phyloP scores from a whole-genome alignment of 2,797 vertebrate genomes.

The Gambusia yucatana region DNA sequence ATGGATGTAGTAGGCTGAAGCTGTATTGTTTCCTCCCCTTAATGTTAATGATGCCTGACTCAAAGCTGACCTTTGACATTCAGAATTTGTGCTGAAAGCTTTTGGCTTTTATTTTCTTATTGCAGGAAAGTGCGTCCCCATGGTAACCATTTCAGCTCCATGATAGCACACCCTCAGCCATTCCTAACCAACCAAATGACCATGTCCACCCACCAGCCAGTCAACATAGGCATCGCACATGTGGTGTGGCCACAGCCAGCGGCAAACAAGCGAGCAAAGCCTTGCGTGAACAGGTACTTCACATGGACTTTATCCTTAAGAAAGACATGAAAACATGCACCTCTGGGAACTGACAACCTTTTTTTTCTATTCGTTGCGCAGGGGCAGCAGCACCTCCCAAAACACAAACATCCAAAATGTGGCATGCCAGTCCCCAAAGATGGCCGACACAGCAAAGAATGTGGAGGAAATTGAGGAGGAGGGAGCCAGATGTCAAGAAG shows the following conservation, averaged over 20 bases:
- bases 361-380: conserved; percentile 10
- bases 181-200: conserved; percentile 97
- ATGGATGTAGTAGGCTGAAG: conserved; percentile 29
- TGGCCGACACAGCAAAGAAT: conserved; percentile 87
- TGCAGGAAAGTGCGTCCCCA: conserved; percentile 94
- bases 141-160: conserved; percentile 92
- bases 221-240: conserved; percentile 97
- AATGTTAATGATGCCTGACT: conserved; percentile 75
- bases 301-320: neutral
- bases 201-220: conserved; percentile 94
- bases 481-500: conserved; percentile 80
- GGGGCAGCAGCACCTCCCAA: conserved; percentile 87
- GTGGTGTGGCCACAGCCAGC: conserved; percentile 97
- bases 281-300: conserved; percentile 91
- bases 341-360: conserved; percentile 10
- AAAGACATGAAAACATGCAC: neutral
- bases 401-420: conserved; percentile 90
- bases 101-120: conserved; percentile 62
- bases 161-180: conserved; percentile 94
- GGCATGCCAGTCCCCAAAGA: conserved; percentile 93
- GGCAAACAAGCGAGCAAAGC: conserved; percentile 91
- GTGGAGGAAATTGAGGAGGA: conserved; percentile 81
- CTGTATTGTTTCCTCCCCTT: conserved; percentile 46
- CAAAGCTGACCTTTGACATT: conserved; percentile 61
- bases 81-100: conserved; percentile 60